Evolutionary conservation across 2,888 invertebrate species (phyloP), one percentile per base, ranked within the genome.

Genomic region (Apodemia hepburni): DNA sequence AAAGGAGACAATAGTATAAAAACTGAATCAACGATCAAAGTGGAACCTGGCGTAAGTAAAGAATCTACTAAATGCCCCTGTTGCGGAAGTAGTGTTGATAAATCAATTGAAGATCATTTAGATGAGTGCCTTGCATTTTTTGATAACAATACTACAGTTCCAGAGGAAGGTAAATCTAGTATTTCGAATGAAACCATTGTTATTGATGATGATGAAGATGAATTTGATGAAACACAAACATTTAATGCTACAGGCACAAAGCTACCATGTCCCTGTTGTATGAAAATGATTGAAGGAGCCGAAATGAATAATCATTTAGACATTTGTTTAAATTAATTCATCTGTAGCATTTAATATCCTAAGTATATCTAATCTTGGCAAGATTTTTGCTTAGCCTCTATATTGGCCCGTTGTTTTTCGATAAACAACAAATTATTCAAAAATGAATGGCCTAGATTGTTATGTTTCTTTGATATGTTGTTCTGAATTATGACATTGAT

Each of bases 241-340:
- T 75, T 88, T 57, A 93, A 93, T 70, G 82, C 79, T 0, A 87
- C 86, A 0, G 90, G 87, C 5, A 87, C 87, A 0, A 92, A 87
- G 71, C 81, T 79, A 1, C 93, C 93, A 0, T 95, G 95, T 71
- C 95, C 95, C 0, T 92, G 93, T 73, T 95, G 95, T 71, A 85
- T 93, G 72, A 68, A 84, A 66, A 82, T 93, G 78, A 72, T 94
- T 51, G 82, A 88, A 69, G 84, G 89, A 70, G 71, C 67, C 33
- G 80, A 86, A 33, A 95, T 95, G 93, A 93, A 93, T 73, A 69
- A 73, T 1, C 95, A 95, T 83, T 89, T 95, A 61, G 93, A 94
- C 78, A 59, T 66, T 5, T 90, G 90, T 71, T 78, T 88, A 65
- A 69, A 69, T 61, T 76, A 69, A 67, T 29, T 38, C 33, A 33